A percentile compares a stretch with the other conserved stretches of the same genome.
phyloP scores from a whole-genome alignment of 1,140 invertebrate genomes.

The Vanessa atalanta region DNA sequence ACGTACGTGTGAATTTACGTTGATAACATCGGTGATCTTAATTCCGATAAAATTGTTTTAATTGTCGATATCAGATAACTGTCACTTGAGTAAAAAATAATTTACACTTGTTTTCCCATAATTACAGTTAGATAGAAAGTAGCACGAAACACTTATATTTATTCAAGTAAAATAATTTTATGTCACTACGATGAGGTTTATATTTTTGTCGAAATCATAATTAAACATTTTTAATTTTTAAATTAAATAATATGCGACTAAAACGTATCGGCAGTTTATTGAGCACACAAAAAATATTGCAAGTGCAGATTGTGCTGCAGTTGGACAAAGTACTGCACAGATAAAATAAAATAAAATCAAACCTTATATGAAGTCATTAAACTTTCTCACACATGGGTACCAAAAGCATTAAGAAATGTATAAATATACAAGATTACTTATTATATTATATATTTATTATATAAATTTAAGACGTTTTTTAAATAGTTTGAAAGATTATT shows the following conservation, averaged over 20 bases:
- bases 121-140: slow-evolving; percentile 48
- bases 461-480: too few relatives aligned
- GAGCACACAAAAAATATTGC: slow-evolving; percentile 34
- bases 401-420: too few relatives aligned
- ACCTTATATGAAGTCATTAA: too few relatives aligned
- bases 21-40: slow-evolving; percentile 22
- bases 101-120: slow-evolving; percentile 39
- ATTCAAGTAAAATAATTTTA: neutral
- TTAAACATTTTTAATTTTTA: slow-evolving; percentile 5
- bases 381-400: too few relatives aligned
- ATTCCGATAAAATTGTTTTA: slow-evolving; percentile 4
- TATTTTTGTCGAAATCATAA: neutral
- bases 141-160: slow-evolving; percentile 37
- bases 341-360: slow-evolving; percentile 21
- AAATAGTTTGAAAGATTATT: too few relatives aligned
- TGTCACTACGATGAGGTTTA: slow-evolving; percentile 7
- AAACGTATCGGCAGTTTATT: slow-evolving; percentile 27
- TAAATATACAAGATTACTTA: too few relatives aligned
- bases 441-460: too few relatives aligned
- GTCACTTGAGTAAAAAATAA: slow-evolving; percentile 19
- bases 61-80: slow-evolving; percentile 20
- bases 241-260: slow-evolving; percentile 19
- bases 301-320: slow-evolving; percentile 31
- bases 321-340: slow-evolving; percentile 24
- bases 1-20: slow-evolving; percentile 20